phyloP scores from a whole-genome alignment of 2,797 vertebrate genomes.

The Sebastes reedi region DNA sequence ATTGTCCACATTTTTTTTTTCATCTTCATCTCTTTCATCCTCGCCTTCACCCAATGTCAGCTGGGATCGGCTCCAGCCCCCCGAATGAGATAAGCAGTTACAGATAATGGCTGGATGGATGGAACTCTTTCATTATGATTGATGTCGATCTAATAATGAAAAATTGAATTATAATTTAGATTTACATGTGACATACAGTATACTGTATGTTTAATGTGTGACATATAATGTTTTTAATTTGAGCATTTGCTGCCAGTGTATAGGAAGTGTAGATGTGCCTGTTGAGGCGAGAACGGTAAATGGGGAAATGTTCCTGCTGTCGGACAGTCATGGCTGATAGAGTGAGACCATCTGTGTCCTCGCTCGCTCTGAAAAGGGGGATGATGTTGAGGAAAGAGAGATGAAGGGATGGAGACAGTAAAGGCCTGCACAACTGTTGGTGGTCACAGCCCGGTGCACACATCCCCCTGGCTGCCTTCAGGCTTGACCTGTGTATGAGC shows the following conservation, averaged over 20 bases:
- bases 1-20: background rate
- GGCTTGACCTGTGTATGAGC: conserved; percentile 68
- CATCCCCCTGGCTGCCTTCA: conserved; percentile 53
- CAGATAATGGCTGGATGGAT: too few relatives aligned
- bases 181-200: background rate
- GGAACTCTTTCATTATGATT: background rate
- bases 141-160: background rate
- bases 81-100: too few relatives aligned
- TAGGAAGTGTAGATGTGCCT: background rate
- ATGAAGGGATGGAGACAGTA: conserved; percentile 48
- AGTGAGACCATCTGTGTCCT: conserved; percentile 66
- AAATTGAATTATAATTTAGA: background rate
- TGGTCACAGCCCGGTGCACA: conserved; percentile 67
- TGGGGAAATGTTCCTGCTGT: conserved; percentile 47
- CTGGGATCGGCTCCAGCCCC: too few relatives aligned
- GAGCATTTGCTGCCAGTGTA: background rate
- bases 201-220: background rate
- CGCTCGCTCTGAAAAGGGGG: conserved; percentile 21
- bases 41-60: too few relatives aligned
- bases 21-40: too few relatives aligned
- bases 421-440: conserved; percentile 64
- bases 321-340: conserved; percentile 51
- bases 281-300: conserved; percentile 45
- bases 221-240: background rate
- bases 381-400: conserved; percentile 45